Percentiles rank a stretch among this genome's conserved stretches.
These are phyloP conservation scores for Dione vanillae DNA, from an alignment of 2,888 invertebrate species.

Conservation along the genomic window DNA sequence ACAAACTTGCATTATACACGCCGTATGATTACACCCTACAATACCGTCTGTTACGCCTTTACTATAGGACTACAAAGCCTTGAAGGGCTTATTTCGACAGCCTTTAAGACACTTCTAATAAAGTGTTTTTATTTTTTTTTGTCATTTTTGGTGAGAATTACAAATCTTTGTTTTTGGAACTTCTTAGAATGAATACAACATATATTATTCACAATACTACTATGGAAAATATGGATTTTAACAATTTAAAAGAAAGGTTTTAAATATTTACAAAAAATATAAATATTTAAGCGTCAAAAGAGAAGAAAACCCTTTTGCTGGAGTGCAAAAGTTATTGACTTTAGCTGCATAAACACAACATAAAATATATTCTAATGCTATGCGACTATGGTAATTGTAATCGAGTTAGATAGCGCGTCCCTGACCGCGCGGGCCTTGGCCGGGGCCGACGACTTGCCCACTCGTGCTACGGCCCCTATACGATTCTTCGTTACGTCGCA, in stretches of 20 bases:
- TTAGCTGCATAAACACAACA: constrained; percentile 22
- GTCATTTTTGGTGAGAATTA: constrained; percentile 21
- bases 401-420: constrained; percentile 75
- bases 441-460: constrained; percentile 71
- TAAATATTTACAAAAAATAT: too few relatives aligned
- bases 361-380: constrained; percentile 41
- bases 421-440: constrained; percentile 79
- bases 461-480: constrained; percentile 49
- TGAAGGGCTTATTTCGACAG: constrained; percentile 45
- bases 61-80: constrained; percentile 47
- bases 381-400: constrained; percentile 50
- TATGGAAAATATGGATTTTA: neutral
- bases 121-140: constrained; percentile 30
- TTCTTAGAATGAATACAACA: neutral
- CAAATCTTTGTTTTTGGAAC: neutral
- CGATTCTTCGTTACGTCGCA: constrained; percentile 43
- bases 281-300: neutral
- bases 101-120: constrained; percentile 40
- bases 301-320: neutral
- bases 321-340: constrained; percentile 10
- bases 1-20: constrained; percentile 59
- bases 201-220: neutral
- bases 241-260: too few relatives aligned
- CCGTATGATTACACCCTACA: constrained; percentile 57
- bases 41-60: constrained; percentile 58